Conservation (phyloP, 2,888 invertebrate genomes). For the Lymantria dispar region DNA sequence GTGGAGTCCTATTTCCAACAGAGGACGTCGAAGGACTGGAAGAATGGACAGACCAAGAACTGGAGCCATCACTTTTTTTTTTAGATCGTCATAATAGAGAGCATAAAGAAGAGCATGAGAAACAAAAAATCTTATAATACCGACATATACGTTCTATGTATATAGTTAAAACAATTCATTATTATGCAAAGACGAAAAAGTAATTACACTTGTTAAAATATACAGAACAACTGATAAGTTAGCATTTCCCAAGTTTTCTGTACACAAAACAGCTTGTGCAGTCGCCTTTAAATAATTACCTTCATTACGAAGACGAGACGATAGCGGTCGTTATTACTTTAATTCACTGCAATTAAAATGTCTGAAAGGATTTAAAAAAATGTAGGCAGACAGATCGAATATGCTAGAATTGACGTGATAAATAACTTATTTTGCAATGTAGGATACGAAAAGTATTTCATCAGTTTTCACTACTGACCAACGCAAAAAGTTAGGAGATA, state of each 20-base stretch:
- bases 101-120: no score
- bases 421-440: no score
- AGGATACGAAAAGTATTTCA: no score
- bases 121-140: no score
- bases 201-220: background rate
- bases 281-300: conserved; percentile 33
- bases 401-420: background rate
- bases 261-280: conserved; percentile 1
- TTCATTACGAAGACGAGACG: conserved; percentile 34
- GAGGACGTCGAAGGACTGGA: no score
- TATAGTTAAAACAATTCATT: background rate
- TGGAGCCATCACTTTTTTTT: no score
- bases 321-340: conserved; percentile 31
- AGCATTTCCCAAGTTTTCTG: conserved; percentile 1
- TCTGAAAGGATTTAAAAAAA: background rate
- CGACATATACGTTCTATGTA: background rate
- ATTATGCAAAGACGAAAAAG: conserved; percentile 1
- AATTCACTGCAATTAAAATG: conserved; percentile 38
- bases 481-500: no score
- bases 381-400: background rate
- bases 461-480: no score
- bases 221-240: background rate
- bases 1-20: no score
- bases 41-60: no score
- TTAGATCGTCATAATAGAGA: no score